Evolutionary conservation across 2,113 vertebrate species (phyloP), one percentile per base, ranked within the genome.

Genomic region (Hypocryptadius cinnamomeus): DNA sequence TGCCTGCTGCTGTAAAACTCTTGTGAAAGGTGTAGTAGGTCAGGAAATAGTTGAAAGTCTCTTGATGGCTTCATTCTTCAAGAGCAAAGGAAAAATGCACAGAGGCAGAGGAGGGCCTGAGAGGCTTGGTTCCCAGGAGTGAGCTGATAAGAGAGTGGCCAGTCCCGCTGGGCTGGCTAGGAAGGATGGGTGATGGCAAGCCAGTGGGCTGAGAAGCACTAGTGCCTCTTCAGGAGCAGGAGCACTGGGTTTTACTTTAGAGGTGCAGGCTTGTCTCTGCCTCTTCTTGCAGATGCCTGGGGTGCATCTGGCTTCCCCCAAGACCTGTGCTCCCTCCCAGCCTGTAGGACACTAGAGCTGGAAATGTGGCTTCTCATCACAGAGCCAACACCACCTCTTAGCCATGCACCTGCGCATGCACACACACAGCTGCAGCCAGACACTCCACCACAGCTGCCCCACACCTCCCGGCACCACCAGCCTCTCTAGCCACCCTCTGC

Each of bases 141-240:
- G 0, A n/a, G 20, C 6, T 12, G 63, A 7, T 3, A 0, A 30
- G 47, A 33, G 17, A 4, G 6, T 42, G 37, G 23, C 44, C 15
- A 18, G 28, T 44, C 12, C 27, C 5, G 6, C 42, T 63, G 35
- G 57, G 21, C 45, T 50, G 47, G 37, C 16, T 25, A 21, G 50
- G 40, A 50, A 45, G 45, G 11, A 13, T 1, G 6, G 48, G 15
- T 4, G 15, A 39, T 7, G 31, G 42, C 37, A 42, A 77, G 17
- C 8, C 10, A 15, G 15, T 1, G 9, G 25, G 22, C 24, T 50
- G 48, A 39, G 53, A 68, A 57, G 9, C 20, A 35, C 0, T 0
- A 31, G 17, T 18, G 8, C 11, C 13, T 39, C 13, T 79, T 64
- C n/a, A 20, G 70, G 35, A 42, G 24, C 21, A 44, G 37, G 23